phyloP scores from a whole-genome alignment of 2,888 invertebrate genomes.

The Drosophila hawaiiensis region DNA sequence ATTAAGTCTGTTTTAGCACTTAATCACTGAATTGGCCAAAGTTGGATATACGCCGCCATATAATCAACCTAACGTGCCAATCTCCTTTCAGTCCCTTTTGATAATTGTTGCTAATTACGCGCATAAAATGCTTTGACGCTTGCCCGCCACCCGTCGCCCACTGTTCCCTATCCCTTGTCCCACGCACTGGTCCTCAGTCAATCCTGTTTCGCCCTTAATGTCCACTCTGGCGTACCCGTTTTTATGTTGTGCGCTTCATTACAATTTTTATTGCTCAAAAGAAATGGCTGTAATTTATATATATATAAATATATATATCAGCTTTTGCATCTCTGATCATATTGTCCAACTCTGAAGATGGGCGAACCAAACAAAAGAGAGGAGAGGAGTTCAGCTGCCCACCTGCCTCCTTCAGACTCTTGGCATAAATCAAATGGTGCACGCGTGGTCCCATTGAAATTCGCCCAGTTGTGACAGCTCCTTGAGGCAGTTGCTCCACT shows the following conservation, averaged over 20 bases:
- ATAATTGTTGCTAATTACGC: constrained; percentile 76
- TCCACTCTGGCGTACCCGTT: constrained; percentile 63
- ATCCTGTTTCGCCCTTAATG: constrained; percentile 48
- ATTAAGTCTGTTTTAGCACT: not conserved
- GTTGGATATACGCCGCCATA: constrained; percentile 38
- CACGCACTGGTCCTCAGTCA: not conserved
- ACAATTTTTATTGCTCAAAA: constrained; percentile 72
- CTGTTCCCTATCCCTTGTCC: not conserved
- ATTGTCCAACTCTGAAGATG: constrained; percentile 10
- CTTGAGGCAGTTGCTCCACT: constrained; percentile 20
- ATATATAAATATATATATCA: constrained; percentile 14
- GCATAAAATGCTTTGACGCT: constrained; percentile 69
- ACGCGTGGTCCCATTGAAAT: constrained; percentile 72
- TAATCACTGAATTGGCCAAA: constrained; percentile 7
- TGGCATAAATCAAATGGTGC: constrained; percentile 70
- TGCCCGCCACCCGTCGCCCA: constrained; percentile 4
- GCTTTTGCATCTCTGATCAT: constrained; percentile 35
- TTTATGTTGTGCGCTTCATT: constrained; percentile 73
- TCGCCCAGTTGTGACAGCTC: constrained; percentile 43
- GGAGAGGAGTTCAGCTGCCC: not conserved
- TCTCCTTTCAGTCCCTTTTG: constrained; percentile 23
- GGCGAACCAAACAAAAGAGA: not conserved
- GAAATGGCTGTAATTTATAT: constrained; percentile 50
- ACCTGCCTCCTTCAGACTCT: constrained; percentile 44
- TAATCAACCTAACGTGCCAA: not conserved